Conservation (phyloP, 2,888 invertebrate genomes). For the Apodemia duryi region DNA sequence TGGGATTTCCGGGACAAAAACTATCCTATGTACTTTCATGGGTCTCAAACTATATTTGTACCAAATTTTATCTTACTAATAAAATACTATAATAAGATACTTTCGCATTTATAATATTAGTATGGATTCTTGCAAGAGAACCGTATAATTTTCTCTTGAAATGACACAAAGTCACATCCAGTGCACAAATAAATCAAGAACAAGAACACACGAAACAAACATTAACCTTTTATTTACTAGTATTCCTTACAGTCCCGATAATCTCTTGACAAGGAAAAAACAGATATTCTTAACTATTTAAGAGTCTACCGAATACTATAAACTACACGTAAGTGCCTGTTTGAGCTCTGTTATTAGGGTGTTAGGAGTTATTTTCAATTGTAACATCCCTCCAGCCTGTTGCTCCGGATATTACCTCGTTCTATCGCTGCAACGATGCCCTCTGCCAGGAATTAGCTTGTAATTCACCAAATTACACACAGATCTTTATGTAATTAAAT, state of each 20-base stretch:
- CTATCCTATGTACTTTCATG: no score
- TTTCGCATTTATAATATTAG: no score
- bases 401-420: constrained; percentile 66
- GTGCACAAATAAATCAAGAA: neutral
- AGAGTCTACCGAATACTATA: constrained; percentile 10
- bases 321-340: neutral
- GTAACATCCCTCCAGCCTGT: constrained; percentile 47
- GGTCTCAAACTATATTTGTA: no score
- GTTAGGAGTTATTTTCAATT: neutral
- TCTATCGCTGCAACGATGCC: constrained; percentile 49
- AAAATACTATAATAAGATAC: no score
- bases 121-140: no score
- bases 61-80: no score
- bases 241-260: neutral
- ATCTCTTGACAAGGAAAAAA: constrained; percentile 9
- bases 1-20: no score
- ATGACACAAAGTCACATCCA: no score
- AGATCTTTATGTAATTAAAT: constrained; percentile 64
- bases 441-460: constrained; percentile 64
- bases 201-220: neutral
- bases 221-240: neutral
- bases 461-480: constrained; percentile 71
- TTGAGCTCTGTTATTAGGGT: neutral
- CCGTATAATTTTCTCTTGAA: no score
- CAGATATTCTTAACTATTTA: constrained; percentile 6